phyloP scores from a whole-genome alignment of 2,888 invertebrate species.

The Girardia tigrina region DNA sequence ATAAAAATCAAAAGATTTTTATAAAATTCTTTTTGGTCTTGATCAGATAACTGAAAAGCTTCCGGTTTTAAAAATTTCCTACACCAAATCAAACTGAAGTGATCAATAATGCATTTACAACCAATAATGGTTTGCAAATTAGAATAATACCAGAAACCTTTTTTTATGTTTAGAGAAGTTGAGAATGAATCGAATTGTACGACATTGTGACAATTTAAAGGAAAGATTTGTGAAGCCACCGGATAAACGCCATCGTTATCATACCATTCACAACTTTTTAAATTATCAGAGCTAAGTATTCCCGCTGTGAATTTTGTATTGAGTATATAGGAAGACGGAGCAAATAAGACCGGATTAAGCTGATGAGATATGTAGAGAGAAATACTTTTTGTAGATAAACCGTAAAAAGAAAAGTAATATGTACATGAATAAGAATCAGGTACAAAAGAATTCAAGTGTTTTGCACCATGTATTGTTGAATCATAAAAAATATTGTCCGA shows the following conservation, averaged over 20 bases:
- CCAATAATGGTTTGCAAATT: constrained; percentile 21
- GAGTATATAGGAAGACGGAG: constrained; percentile 28
- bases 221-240: constrained; percentile 32
- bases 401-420: constrained; percentile 32
- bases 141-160: constrained; percentile 26
- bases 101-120: constrained; percentile 18
- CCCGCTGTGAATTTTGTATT: not conserved
- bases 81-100: constrained; percentile 27
- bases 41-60: constrained; percentile 5
- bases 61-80: constrained; percentile 25
- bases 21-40: constrained; percentile 26
- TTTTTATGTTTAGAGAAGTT: not conserved
- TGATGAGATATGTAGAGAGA: not conserved
- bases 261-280: constrained; percentile 29
- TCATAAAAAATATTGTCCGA: constrained; percentile 32
- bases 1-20: no score
- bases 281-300: not conserved
- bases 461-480: constrained; percentile 21
- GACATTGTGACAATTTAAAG: not conserved
- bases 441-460: constrained; percentile 7
- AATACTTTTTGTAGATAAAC: not conserved
- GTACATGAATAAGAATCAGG: constrained; percentile 27
- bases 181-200: not conserved
- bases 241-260: constrained; percentile 36
- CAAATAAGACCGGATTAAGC: constrained; percentile 23